A percentile compares a stretch with the other conserved stretches of the same genome.
Evolutionary conservation across 1,140 invertebrate genomes (phyloP).

Genomic region (Brachystomella parvula): DNA sequence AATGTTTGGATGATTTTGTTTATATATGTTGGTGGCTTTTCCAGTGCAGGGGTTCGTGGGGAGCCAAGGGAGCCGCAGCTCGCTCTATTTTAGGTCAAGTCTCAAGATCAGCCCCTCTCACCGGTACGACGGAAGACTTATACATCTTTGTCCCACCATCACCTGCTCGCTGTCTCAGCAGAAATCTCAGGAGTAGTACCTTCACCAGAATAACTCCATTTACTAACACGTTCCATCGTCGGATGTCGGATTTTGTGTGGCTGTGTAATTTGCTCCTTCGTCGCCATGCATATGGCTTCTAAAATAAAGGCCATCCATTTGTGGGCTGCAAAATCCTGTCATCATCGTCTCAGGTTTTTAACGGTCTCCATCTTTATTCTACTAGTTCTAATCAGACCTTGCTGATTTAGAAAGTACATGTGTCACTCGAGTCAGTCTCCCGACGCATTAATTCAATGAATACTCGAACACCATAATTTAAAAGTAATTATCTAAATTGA

Average conservation of each 20-base stretch:
- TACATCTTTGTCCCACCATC: slow-evolving; percentile 36
- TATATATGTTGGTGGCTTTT: background rate
- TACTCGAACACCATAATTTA: no score
- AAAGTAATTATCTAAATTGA: no score
- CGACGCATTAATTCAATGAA: no score
- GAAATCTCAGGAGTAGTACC: no score
- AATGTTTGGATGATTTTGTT: background rate
- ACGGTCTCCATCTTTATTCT: slow-evolving; percentile 57
- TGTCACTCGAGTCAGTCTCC: slow-evolving; percentile 60
- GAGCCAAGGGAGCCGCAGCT: slow-evolving; percentile 3
- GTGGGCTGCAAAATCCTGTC: slow-evolving; percentile 61
- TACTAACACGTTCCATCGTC: background rate
- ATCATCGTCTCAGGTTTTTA: slow-evolving; percentile 50
- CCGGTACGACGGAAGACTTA: slow-evolving; percentile 70
- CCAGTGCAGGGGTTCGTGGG: background rate
- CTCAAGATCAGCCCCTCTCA: slow-evolving; percentile 62
- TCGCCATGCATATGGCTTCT: slow-evolving; percentile 44
- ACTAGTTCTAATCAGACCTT: slow-evolving; percentile 50
- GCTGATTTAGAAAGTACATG: slow-evolving; percentile 61
- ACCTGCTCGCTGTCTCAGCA: slow-evolving; percentile 21
- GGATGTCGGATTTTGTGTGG: slow-evolving; percentile 63
- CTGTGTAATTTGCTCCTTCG: slow-evolving; percentile 61
- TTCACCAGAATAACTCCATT: background rate
- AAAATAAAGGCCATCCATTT: slow-evolving; percentile 64
- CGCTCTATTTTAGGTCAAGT: slow-evolving; percentile 29